Evolutionary conservation across 1,140 invertebrate species (phyloP), one percentile per base, ranked within the genome.

Genomic region (Cyrtorhinus lividipennis): DNA sequence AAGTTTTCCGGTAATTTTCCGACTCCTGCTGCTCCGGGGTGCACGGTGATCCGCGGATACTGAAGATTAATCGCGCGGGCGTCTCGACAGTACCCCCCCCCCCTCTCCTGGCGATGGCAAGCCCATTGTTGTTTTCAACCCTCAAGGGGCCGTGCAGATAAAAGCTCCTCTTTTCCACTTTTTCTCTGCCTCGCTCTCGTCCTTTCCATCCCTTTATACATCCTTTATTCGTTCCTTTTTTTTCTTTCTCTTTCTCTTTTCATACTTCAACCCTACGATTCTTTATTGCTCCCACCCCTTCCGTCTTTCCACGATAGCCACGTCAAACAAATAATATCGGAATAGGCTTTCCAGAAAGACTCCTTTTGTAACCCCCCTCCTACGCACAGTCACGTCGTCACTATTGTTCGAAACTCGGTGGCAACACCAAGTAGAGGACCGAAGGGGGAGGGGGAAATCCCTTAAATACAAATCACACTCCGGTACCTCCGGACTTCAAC

Each of bases 241-340:
- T 38, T 8, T 38, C 30, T 15, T 15, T 38, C 15, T 38, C 30
- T 38, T 15, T 5, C 30, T 8, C 5, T 38, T 15, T 15, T 38
- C 15, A 38, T 38, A 8, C 30, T 38, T 38, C 30, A 38, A 15
- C 30, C 30, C 30, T 38, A 38, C 30, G 30, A 24, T 59, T 12
- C 57, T 59, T 59, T 24, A 24, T 59, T 59, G 20, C 57, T 24
- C 2, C 10, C 5, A 10, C 18, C 57, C n/a, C n/a, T 24, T 59
- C 23, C 24, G 22, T n/a, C 23, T 24, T 25, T 59, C 15, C 57
- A 24, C 13, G 24, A 24, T 24, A 20, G 20, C 53, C 57, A 24
- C 18, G 57, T 59, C 57, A 59, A 59, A 59, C 57, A 59, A 59
- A 59, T 59, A 59, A 59, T 59, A 59, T 59, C 18, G 57, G 23